Evolutionary conservation across 2,797 vertebrate species (phyloP), one percentile per base, ranked within the genome.

Genomic region (Cephalopachus bancanus): DNA sequence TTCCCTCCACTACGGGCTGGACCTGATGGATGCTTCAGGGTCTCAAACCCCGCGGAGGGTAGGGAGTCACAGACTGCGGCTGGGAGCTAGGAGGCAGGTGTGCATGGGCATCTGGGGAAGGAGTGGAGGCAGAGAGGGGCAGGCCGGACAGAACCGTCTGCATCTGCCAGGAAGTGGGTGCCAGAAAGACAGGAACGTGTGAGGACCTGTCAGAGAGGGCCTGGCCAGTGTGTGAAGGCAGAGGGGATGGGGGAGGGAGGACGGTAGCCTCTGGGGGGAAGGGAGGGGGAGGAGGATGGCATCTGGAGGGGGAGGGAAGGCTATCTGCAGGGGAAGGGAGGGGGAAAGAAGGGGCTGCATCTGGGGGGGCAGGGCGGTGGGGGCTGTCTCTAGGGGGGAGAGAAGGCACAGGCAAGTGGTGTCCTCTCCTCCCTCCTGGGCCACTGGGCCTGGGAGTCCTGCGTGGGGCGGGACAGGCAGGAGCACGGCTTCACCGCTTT

Each of bases 371-470:
- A 37, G 37, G 37, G 37, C 37, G 37, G 37, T 37, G 37, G 37
- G 37, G 37, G 37, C 37, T 37, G 37, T 37, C 37, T 37, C 37
- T 37, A 37, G 37, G 2, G 37, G 37, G 37, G 37, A 37, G 37
- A 37, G 37, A 37, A 37, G 37, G 37, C 37, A 37, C 37, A 37
- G 37, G 37, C 37, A 37, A 37, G 3, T 8, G 22, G 96, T 97
- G 96, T 78, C 86, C 97, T 97, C 95, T 97, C 97, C 96, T 96
- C 95, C 26, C 80, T 92, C 78, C 92, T 78, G 91, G 97, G 96
- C 97, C 96, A 95, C 97, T 93, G 98, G 98, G 97, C 98, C 98
- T 98, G 98, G 97, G 98, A 98, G 98, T 98, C 97, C 93, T 97
- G 98, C 93, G 96, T 94, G 97, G 97, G 96, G 95, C 60, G 97